Evolutionary conservation across 2,113 vertebrate species (phyloP).

Genomic region (Podilymbus podiceps): DNA sequence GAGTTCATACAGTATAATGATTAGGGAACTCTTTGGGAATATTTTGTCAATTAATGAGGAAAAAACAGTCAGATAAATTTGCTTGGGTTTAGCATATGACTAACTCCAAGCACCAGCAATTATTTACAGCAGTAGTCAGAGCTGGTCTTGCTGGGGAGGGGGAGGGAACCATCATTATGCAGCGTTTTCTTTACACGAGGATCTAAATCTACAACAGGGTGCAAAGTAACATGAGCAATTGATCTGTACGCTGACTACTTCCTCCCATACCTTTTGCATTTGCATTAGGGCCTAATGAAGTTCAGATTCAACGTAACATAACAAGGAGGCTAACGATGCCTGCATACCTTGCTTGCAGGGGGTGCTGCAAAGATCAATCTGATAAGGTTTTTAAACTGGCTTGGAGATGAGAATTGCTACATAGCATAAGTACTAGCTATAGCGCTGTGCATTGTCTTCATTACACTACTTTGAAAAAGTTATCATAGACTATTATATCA

Average conservation of each 20-base stretch:
- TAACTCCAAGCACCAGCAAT: neutral
- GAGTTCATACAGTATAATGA: neutral
- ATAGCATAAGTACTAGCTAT: neutral
- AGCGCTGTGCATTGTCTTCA: neutral
- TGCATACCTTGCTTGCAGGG: neutral
- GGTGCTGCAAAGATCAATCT: neutral
- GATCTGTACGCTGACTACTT: neutral
- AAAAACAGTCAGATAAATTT: neutral
- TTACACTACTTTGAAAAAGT: neutral
- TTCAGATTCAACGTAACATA: neutral
- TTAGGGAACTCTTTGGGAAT: neutral
- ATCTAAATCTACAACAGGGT: neutral
- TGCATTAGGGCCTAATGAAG: neutral
- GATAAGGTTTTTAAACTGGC: neutral
- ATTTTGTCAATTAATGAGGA: neutral
- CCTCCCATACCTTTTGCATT: neutral
- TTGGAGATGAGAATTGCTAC: neutral
- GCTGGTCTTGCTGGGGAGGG: neutral
- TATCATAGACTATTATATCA: neutral
- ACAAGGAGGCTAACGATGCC: neutral
- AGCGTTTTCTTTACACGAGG: neutral
- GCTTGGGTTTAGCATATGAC: neutral
- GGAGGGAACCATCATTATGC: neutral
- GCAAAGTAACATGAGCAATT: neutral
- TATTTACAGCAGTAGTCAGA: neutral